Conservation (phyloP, 2,113 vertebrate species). For the Melanerpes aurifrons region DNA sequence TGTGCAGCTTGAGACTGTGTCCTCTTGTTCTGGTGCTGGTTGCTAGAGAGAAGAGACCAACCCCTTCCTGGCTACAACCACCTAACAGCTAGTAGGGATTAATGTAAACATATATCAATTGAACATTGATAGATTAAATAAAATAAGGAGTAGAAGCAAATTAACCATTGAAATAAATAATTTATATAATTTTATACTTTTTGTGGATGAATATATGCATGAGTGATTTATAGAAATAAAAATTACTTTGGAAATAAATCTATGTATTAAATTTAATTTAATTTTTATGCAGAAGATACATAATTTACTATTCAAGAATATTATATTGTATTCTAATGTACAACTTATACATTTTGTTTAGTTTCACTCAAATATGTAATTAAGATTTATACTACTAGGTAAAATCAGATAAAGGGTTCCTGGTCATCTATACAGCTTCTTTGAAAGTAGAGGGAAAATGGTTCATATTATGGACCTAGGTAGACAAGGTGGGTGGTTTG, state of each 20-base stretch:
- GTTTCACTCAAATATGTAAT: not conserved
- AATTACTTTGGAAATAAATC: not conserved
- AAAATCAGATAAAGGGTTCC: not conserved
- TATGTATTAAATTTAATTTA: not conserved
- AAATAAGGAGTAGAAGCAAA: too few relatives aligned
- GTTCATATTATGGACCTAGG: not conserved
- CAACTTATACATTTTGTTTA: not conserved
- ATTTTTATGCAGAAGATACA: not conserved
- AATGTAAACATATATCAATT: not conserved
- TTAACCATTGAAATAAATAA: not conserved
- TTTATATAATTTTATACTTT: not conserved
- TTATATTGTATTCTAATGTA: not conserved
- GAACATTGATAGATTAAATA: not conserved
- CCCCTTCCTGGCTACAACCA: too few relatives aligned
- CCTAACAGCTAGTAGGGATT: not conserved
- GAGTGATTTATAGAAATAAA: not conserved
- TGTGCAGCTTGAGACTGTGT: too few relatives aligned
- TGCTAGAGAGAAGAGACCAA: too few relatives aligned
- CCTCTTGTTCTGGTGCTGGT: too few relatives aligned
- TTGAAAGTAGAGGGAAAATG: not conserved
- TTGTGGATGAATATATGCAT: not conserved
- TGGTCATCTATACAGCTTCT: not conserved
- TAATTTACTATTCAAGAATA: not conserved
- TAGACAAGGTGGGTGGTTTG: not conserved
- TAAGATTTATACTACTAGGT: not conserved